Evolutionary conservation across 2,888 invertebrate genomes (phyloP), one percentile per base, ranked within the genome.

Genomic region (Melitaea athalia): DNA sequence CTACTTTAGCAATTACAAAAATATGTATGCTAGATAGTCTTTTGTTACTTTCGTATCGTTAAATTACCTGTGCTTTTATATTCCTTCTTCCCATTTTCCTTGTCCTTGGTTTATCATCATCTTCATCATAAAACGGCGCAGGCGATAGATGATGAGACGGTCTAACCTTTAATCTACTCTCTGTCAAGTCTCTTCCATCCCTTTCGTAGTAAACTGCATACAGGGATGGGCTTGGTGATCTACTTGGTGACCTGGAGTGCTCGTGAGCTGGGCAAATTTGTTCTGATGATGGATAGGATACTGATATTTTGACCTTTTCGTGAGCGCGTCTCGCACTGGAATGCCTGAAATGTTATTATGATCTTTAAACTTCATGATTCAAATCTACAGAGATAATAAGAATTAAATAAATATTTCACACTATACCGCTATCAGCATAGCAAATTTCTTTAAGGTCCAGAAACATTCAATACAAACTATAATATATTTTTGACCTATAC

Each of bases 71-170:
- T 5, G 97, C 97, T 85, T 98, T 98, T 72, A 98, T 97, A 85
- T 98, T 98, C 69, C 98, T 94, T 80, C 97, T 96, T 42, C 97
- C 97, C 96, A 98, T 97, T 77, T 95, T 94, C 75, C 95, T 93
- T 14, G 94, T 93, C 0, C 94, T 85, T 33, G 94, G 83, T 0
- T 92, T 92, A 72, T 92, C 92, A 70, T 91, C 91, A 43, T 85
- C 86, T 50, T 93, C 93, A 60, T 87, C 94, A 75, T 85, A 93
- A 75, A 91, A 72, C 1, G 87, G 93, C 65, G 83, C 92, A 69
- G 89, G 94, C 53, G 93, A 89, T 71, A 93, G 85, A 38, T 88
- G 88, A 62, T 89, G 90, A 0, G 86, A 79, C 0, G 86, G 85
- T 11, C 93, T 87, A 45, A 95, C 95, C 74, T 94, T 93, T 68